These are phyloP conservation scores for Netelia melanura DNA, from an alignment of 2,888 invertebrate species.

Conservation along the genomic window DNA sequence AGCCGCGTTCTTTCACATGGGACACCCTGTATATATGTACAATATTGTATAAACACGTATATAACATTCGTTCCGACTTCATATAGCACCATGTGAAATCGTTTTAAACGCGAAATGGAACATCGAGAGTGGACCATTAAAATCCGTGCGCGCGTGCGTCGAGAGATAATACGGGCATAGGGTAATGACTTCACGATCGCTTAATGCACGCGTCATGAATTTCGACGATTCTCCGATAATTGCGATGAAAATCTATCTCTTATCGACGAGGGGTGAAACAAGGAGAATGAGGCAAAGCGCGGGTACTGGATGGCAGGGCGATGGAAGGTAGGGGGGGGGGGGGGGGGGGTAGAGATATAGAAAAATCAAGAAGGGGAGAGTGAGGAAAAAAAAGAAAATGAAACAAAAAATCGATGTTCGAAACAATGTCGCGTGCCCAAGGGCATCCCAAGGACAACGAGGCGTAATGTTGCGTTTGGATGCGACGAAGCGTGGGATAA, in stretches of 20 bases:
- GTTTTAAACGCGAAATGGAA: constrained; percentile 22
- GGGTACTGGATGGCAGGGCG: background rate
- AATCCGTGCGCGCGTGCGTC: constrained; percentile 21
- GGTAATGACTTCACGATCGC: constrained; percentile 40
- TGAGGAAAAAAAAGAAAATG: background rate
- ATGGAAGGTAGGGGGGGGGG: background rate
- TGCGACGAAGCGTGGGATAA: constrained; percentile 25
- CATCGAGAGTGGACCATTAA: constrained; percentile 27
- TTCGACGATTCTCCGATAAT: constrained; percentile 40
- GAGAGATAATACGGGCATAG: background rate
- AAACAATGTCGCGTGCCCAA: constrained; percentile 54
- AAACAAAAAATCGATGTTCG: constrained; percentile 37
- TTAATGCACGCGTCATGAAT: constrained; percentile 25
- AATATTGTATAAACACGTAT: background rate
- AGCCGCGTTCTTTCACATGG: too few species aligned
- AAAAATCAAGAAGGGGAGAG: background rate
- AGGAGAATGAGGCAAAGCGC: background rate
- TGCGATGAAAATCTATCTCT: constrained; percentile 39
- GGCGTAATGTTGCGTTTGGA: constrained; percentile 36
- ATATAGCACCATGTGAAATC: constrained; percentile 14
- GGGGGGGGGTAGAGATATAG: background rate
- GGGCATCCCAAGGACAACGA: constrained; percentile 55
- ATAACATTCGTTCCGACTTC: constrained; percentile 39
- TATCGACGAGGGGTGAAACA: constrained; percentile 8
- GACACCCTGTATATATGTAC: background rate